These are phyloP conservation scores for Jacana jacana DNA, from an alignment of 2,113 vertebrate species.

Conservation along the genomic window DNA sequence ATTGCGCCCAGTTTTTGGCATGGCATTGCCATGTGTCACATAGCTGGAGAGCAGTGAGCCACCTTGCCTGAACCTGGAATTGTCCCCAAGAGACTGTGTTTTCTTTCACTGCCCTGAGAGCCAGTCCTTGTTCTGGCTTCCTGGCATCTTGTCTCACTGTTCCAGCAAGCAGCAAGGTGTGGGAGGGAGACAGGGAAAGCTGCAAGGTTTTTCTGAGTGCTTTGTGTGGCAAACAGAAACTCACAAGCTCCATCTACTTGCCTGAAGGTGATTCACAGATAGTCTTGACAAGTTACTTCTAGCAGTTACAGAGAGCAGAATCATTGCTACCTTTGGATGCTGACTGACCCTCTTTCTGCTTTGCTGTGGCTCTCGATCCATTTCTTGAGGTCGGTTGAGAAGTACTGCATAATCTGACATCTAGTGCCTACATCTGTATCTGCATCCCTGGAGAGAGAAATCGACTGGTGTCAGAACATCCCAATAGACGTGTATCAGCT, in stretches of 20 bases:
- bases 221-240: neutral
- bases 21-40: neutral
- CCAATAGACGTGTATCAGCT: neutral
- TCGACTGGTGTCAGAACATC: neutral
- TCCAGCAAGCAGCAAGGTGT: neutral
- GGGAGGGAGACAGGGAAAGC: neutral
- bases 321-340: neutral
- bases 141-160: neutral
- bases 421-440: neutral
- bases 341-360: neutral
- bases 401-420: neutral
- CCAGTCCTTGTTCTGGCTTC: neutral
- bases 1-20: neutral
- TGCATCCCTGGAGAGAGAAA: neutral
- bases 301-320: neutral
- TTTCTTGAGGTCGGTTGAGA: neutral
- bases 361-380: neutral
- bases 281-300: neutral
- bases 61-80: neutral
- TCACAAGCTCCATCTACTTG: neutral
- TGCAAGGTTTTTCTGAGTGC: neutral
- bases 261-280: neutral
- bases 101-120: neutral
- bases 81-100: fast-evolving
- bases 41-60: neutral